These are phyloP conservation scores for Hypena proboscidalis DNA, from an alignment of 2,888 invertebrate genomes.

Conservation along the genomic window DNA sequence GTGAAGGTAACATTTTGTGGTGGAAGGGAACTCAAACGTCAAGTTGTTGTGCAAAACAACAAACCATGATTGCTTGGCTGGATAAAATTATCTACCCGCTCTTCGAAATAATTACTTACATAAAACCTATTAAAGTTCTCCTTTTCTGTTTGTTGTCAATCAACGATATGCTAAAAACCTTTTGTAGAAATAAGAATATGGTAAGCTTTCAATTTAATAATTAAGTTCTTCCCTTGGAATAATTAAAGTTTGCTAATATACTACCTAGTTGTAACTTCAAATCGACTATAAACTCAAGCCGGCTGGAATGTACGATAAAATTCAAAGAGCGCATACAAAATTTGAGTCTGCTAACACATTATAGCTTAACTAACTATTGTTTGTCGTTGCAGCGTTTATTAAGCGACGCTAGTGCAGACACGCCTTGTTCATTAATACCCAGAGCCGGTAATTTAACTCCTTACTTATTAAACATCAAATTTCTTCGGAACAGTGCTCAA, in stretches of 20 bases:
- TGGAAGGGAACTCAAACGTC: conserved; percentile 5
- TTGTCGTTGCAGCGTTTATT: conserved; percentile 39
- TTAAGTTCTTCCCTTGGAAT: too few species aligned
- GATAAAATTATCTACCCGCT: conserved; percentile 7
- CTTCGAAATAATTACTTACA: conserved; percentile 5
- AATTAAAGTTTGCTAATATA: too few species aligned
- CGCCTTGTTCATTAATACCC: conserved; percentile 43
- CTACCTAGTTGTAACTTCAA: too few species aligned
- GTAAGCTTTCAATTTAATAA: too few species aligned
- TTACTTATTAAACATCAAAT: conserved; percentile 28
- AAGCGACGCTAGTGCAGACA: conserved; percentile 32
- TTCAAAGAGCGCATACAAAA: conserved; percentile 14
- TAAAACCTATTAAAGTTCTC: conserved; percentile 5
- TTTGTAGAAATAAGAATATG: too few species aligned
- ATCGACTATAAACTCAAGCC: too few species aligned
- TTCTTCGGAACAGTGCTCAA: conserved; percentile 21
- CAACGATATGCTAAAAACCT: too few species aligned
- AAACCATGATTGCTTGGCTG: conserved; percentile 3
- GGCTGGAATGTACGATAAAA: conserved; percentile 2
- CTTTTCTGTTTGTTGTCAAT: not conserved
- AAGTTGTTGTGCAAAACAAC: conserved; percentile 5
- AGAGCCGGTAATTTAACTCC: conserved; percentile 35
- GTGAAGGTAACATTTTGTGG: conserved; percentile 5
- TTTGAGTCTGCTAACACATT: conserved; percentile 17
- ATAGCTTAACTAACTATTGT: conserved; percentile 32